Evolutionary conservation across 2,888 invertebrate genomes (phyloP), one percentile per base, ranked within the genome.

Genomic region (Leptura quadrifasciata): DNA sequence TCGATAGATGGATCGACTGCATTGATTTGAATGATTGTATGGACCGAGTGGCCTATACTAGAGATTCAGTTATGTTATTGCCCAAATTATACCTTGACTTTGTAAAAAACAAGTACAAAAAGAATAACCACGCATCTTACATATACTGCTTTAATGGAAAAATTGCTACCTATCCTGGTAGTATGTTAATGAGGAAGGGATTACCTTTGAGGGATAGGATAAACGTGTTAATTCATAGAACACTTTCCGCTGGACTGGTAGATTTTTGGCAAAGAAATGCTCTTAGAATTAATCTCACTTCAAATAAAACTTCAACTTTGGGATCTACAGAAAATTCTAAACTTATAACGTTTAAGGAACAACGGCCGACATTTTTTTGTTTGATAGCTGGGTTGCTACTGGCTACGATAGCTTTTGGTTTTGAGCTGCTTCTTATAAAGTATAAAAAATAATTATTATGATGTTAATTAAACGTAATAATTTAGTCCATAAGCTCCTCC

Each of bases 141-240:
- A 52, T 71, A 17, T 71, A 47, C 12, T 71, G 71, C 24, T 71
- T 71, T 10, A 61, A 71, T 21, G 71, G 61, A 3, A 71, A 71
- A 0, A 52, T 71, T 2, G 20, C 35, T 9, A 61, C 71, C 6
- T 71, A 71, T 52, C 61, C 71, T 8, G 71, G 71, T 3, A 71
- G 71, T 61, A 71, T 71, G 71, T 5, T 71, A n/a, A 71, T 71
- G 71, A 24, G 71, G 54, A 71, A 54, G n/a, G 71, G 71, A 3
- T 71, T 52, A 27, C 71, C 71, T n/a, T 27, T 71, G 27, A 24
- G 31, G 24, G 18, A 27, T 1, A 57, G 27, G 52, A 61, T 71
- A 2, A 60, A 71, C 17, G 15, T 21, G 17, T 24, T 57, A 10
- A 71, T 60, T 15, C 21, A 17, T 5, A 71, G 52, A 24, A 52